These are phyloP conservation scores for Fulica atra DNA, from an alignment of 2,113 vertebrate genomes.

Conservation along the genomic window DNA sequence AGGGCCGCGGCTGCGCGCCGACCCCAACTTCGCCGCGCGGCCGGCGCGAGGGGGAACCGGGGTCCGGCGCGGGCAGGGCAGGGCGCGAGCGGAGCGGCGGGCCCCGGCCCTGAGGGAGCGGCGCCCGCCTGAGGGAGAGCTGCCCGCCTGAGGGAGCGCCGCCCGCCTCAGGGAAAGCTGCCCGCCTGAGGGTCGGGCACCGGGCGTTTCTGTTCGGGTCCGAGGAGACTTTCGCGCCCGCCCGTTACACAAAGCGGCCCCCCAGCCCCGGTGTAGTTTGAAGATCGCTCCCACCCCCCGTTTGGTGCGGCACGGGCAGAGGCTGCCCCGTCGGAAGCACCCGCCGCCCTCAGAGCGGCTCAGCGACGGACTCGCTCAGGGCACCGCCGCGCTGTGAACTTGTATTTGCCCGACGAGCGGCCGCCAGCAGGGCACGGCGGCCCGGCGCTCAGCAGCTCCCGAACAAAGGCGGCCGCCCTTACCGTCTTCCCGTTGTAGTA, in stretches of 20 bases:
- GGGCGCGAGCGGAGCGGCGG: neutral
- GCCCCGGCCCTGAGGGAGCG: neutral
- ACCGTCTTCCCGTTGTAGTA: conserved; percentile 99
- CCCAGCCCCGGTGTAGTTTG: neutral
- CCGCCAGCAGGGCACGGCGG: neutral
- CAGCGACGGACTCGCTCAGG: neutral
- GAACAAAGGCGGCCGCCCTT: conserved; percentile 79
- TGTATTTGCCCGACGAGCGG: neutral
- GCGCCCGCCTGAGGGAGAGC: neutral
- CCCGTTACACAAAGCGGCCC: conserved; percentile 65
- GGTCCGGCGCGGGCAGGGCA: neutral
- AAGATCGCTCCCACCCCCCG: neutral
- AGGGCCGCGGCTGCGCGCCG: neutral
- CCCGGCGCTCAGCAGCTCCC: neutral
- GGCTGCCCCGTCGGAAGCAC: neutral
- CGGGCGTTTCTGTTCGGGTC: conserved; percentile 78
- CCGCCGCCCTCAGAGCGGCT: neutral
- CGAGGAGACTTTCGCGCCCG: conserved; percentile 36
- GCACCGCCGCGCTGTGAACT: neutral
- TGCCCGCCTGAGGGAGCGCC: conserved; percentile 19
- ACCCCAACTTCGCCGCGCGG: neutral
- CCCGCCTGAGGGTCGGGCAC: conserved; percentile 71
- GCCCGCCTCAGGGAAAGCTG: neutral
- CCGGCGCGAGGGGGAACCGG: neutral
- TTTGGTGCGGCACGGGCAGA: neutral